phyloP scores from a whole-genome alignment of 2,113 vertebrate genomes.

The Jaculus jaculus region DNA sequence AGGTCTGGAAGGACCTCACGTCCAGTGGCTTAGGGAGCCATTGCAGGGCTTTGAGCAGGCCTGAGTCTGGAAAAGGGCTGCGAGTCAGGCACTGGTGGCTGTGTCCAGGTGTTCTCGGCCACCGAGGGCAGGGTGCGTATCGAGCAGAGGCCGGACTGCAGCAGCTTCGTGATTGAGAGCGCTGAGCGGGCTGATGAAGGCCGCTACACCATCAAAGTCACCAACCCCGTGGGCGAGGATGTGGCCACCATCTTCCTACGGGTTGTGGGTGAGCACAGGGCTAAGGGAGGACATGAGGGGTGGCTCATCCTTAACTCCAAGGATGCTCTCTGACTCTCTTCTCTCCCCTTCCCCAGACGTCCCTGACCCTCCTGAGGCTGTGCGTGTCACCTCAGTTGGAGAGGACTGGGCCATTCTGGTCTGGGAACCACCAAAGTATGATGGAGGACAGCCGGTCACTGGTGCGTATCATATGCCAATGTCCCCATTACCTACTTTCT shows the following conservation, averaged over 20 bases:
- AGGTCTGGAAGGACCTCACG: too few species aligned
- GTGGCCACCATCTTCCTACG: constrained; percentile 86
- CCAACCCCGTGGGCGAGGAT: constrained; percentile 91
- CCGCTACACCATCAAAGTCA: constrained; percentile 89
- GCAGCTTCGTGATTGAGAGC: constrained; percentile 92
- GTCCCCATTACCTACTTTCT: neutral
- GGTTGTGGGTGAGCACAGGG: constrained; percentile 87
- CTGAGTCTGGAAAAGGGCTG: neutral
- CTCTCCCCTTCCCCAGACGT: constrained; percentile 85
- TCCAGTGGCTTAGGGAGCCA: accelerated
- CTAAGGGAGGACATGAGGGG: accelerated
- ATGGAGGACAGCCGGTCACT: constrained; percentile 90
- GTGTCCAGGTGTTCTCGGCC: constrained; percentile 82
- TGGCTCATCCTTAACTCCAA: neutral
- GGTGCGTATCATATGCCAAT: constrained; percentile 78
- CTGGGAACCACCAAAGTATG: constrained; percentile 91
- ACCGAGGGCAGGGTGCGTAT: constrained; percentile 87
- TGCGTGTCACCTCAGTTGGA: constrained; percentile 89
- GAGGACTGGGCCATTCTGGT: constrained; percentile 89
- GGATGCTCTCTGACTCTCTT: neutral
- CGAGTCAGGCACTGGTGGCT: neutral
- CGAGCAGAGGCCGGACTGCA: constrained; percentile 84
- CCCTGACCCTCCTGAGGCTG: constrained; percentile 90
- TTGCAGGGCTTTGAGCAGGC: neutral
- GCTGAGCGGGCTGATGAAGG: constrained; percentile 88